These are phyloP conservation scores for Sciurus carolinensis DNA, from an alignment of 2,797 vertebrate species.

Conservation along the genomic window DNA sequence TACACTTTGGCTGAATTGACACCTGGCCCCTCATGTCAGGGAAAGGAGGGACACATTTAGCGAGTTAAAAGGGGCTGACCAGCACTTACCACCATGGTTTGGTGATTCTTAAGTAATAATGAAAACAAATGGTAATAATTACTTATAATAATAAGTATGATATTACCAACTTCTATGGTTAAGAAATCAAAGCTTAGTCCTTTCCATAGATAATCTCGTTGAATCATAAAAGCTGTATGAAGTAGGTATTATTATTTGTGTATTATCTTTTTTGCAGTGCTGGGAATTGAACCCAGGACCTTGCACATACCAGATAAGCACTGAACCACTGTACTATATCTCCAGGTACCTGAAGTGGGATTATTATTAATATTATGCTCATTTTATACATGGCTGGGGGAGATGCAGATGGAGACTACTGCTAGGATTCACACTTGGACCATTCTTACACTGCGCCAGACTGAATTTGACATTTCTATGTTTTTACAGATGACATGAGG, in stretches of 20 bases:
- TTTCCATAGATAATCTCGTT: neutral
- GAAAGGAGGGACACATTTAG: neutral
- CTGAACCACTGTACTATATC: neutral
- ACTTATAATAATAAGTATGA: neutral
- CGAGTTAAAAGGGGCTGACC: neutral
- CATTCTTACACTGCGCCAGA: neutral
- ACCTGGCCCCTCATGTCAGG: neutral
- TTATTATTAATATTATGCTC: no score
- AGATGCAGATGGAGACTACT: neutral
- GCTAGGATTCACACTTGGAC: neutral
- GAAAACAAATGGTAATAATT: neutral
- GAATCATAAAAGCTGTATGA: neutral
- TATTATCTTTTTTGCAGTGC: neutral
- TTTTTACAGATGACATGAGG: neutral
- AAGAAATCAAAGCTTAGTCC: neutral
- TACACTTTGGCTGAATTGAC: slow-evolving; percentile 47
- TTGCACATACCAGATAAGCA: neutral
- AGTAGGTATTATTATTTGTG: neutral
- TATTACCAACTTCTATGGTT: neutral
- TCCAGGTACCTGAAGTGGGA: neutral
- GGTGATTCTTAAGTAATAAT: neutral
- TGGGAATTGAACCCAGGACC: neutral
- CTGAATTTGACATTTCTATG: neutral
- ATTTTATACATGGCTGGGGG: neutral
- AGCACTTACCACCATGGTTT: neutral